Evolutionary conservation across 2,113 vertebrate genomes (phyloP), one percentile per base, ranked within the genome.

Genomic region (Corydoras maculifer): DNA sequence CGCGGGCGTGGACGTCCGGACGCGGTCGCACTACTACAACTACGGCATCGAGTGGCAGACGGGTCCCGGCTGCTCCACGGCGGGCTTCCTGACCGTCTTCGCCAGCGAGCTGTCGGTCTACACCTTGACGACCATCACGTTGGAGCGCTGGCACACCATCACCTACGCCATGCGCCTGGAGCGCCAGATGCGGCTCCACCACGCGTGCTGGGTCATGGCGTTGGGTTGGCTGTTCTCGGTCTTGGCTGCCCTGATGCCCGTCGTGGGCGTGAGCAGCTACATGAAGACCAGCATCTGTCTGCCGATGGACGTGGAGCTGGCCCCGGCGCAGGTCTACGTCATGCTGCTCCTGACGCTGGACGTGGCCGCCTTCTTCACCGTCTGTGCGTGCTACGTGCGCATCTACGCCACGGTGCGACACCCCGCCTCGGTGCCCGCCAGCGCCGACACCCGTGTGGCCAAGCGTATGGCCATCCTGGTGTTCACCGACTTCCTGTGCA

Each of bases 121-220:
- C 80, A 99, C 97, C 0, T 79, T 99, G 68, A 98, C 93, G 0
- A 91, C 86, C 25, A 96, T 99, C 86, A 97, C 97, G 0, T 70
- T 99, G 73, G 97, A 99, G 70, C 92, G 97, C 35, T 99, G 96
- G 96, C 91, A 99, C 68, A 98, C 97, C 77, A 99, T 99, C 80
- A 98, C 93, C 15, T 92, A 94, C 0, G 96, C 96, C 70, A 92
- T 99, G 92, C 90, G 92, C 53, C 87, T 96, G 13, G 83, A 99
- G 75, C 86, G 93, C 50, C 93, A 93, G 72, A 72, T 99, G 55
- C 90, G 91, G 0, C 76, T 99, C 69, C 88, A 87, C 7, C 97
- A 99, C 0, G 96, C 96, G 0, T 80, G 87, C n/a, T 60, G 80
- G 0, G 11, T 92, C 69, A 99, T 99, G 96, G 60, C 80, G 0